Base-by-base conservation (phyloP, 1,140 invertebrate genomes). In the Drosophila orosa region DNA sequence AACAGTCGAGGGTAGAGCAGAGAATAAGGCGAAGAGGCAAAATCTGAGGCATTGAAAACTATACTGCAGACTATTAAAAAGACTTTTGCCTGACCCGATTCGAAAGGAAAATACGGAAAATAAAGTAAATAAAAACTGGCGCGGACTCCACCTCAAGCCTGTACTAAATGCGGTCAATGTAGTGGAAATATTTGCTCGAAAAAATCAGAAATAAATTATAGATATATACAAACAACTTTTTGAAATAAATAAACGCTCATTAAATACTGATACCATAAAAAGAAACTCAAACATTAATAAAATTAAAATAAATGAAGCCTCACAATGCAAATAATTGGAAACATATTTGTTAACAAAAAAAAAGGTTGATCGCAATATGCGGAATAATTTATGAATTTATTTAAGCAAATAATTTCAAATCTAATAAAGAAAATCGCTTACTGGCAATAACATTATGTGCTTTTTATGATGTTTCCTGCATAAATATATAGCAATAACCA, bases 1-100 rank as follows among this genome's bases (percentile, higher is more conserved):
- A 55, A 55, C 57, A 60, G 72, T 55, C 37, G 40, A 68, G 35
- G 22, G 42, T 39, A 47, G 40, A 45, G 22, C 19, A 22, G 22
- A 22, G 22, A 39, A 40, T 45, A 29, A 10, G 45, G 63, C 15
- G 24, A 54, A 24, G 15, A 27, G 22, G 19, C 15, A 66, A 65
- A 48, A 40, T 58, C 40, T 8, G n/a, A 71, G 42, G 33, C 52
- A 58, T 71, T 72, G 66, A 40, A 39, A 55, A 15, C 47, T 45
- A 37, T 56, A 13, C 29, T n/a, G 31, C 17, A 15, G 65, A 44
- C 62, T 35, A 25, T 66, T 65, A 47, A 66, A 66, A 63, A 39
- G 40, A 39, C 33, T 67, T 24, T 31, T 22, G 15, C 35, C 24
- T 45, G 62, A 62, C 24, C 57, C 62, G 40, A 61, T 66, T 40